phyloP scores from a whole-genome alignment of 2,797 vertebrate species.

The Spinibarbus caldwelli region DNA sequence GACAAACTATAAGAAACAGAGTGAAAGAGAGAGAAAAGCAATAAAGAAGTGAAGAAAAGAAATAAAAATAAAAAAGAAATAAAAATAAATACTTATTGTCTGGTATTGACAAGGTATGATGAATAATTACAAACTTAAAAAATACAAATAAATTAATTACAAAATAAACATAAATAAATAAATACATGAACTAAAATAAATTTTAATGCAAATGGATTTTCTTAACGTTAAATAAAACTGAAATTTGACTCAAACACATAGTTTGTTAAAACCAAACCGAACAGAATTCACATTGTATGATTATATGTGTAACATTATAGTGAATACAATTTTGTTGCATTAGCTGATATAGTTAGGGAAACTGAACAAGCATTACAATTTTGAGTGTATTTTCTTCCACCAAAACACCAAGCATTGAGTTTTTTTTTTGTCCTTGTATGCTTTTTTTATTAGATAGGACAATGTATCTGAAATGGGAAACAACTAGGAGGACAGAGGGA shows the following conservation, averaged over 20 bases:
- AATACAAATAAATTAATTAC: background rate
- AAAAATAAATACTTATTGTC: no score
- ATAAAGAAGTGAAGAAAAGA: background rate
- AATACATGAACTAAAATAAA: background rate
- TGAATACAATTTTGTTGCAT: background rate
- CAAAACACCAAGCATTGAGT: background rate
- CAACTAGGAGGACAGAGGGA: background rate
- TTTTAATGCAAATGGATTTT: background rate
- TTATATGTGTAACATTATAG: background rate
- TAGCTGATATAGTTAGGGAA: background rate
- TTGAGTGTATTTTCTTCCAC: background rate
- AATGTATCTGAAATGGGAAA: background rate
- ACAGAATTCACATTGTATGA: background rate
- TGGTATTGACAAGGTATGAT: background rate
- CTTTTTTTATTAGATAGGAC: background rate
- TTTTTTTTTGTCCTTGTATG: background rate
- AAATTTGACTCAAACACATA: background rate
- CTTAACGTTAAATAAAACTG: background rate
- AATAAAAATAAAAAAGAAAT: background rate
- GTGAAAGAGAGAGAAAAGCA: background rate
- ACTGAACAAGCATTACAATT: background rate
- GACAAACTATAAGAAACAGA: constrained; percentile 77
- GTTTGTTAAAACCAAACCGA: background rate
- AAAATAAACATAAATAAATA: no score
- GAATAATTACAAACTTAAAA: background rate